Evolutionary conservation across 2,797 vertebrate species (phyloP), one percentile per base, ranked within the genome.

Genomic region (Cryptoprocta ferox): DNA sequence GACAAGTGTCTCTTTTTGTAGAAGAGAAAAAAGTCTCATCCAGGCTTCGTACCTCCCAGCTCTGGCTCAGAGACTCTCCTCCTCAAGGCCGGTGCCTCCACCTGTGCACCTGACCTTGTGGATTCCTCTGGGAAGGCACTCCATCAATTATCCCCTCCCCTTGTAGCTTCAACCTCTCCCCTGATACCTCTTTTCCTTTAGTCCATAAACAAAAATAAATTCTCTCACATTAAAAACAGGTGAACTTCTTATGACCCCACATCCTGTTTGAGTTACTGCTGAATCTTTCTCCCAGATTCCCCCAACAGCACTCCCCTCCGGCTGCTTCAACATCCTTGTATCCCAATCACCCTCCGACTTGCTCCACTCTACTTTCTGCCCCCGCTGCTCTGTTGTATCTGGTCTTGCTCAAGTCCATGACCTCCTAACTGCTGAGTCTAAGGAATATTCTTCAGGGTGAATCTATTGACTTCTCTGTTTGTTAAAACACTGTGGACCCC

Each of bases 141-240:
- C 45, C n/a, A 24, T 30, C 30, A 35, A 16, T 35, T 32, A 79
- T 1, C 1, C 59, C 65, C 39, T 65, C 28, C 14, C 3, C 21
- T 24, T 3, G 1, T 13, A 68, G 56, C n/a, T 82, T 53, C 37
- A 24, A 28, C 59, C 56, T 93, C n/a, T 82, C 48, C 48, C 84
- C 10, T 61, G 70, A 95, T 4, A 24, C 28, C 37, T 90, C 73
- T 73, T 84, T 89, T 56, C 61, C 28, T 14, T 50, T 12, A 56
- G 71, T 79, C 71, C 68, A 39, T 19, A 59, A 92, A 86, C 6
- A 91, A 84, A 37, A 92, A 79, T 75, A 48, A 56, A 59, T 59
- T 96, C 81, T 79, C n/a, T 80, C 39, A 76, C 50, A 50, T 82
- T 91, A 78, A 84, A 95, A 83, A 94, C n/a, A 92, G 37, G n/a